Conservation (phyloP, 2,888 invertebrate species). For the Lydus trimaculatus region DNA sequence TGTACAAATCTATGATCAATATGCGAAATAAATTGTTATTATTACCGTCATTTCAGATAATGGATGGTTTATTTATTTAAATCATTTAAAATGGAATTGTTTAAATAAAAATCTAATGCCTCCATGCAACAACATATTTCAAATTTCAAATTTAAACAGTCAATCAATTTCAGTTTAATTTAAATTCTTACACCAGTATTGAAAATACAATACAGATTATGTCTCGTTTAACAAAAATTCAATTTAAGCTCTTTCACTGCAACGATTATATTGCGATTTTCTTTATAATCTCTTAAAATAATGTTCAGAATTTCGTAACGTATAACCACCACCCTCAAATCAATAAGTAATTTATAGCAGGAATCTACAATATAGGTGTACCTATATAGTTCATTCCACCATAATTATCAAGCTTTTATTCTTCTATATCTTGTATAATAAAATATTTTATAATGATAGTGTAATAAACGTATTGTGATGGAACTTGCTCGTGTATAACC, state of each 20-base stretch:
- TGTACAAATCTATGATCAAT: neutral
- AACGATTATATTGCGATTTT: no score
- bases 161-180: neutral
- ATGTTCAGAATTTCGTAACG: neutral
- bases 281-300: neutral
- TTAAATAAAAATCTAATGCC: neutral
- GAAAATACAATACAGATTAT: neutral
- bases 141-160: neutral
- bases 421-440: neutral
- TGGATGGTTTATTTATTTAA: neutral
- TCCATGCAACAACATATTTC: neutral
- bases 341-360: conserved; percentile 32
- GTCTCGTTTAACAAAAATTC: neutral
- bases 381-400: conserved; percentile 26
- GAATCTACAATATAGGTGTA: conserved; percentile 20
- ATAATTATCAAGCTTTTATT: conserved; percentile 19
- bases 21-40: neutral
- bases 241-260: neutral
- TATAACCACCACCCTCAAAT: conserved; percentile 21
- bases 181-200: neutral
- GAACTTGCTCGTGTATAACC: neutral
- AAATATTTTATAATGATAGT: neutral
- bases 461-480: conserved; percentile 5
- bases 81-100: neutral
- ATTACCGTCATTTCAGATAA: neutral